These are phyloP conservation scores for Daubentonia madagascariensis DNA, from an alignment of 2,113 vertebrate genomes.

Conservation along the genomic window DNA sequence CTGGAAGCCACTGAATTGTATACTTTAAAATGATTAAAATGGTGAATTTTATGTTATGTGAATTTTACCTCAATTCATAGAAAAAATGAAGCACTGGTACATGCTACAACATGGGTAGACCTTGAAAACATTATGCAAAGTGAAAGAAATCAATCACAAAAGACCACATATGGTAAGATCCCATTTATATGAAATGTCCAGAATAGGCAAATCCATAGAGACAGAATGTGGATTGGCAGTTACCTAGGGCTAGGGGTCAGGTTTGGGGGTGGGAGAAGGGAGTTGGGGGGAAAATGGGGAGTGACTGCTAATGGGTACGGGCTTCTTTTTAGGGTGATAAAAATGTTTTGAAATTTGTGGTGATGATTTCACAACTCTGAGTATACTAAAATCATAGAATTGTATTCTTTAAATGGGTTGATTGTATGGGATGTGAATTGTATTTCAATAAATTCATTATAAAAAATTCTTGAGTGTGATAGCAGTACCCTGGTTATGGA, in stretches of 20 bases:
- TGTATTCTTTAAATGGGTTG: neutral
- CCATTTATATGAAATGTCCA: neutral
- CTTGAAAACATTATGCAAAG: neutral
- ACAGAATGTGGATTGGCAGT: neutral
- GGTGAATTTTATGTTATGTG: neutral
- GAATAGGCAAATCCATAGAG: neutral
- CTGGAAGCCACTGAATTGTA: neutral
- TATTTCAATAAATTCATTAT: neutral
- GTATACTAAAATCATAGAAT: neutral
- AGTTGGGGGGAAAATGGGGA: neutral
- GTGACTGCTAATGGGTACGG: neutral
- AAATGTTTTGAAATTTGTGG: neutral
- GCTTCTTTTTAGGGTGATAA: neutral
- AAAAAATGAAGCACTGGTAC: neutral
- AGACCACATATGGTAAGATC: neutral
- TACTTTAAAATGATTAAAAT: neutral
- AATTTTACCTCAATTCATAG: neutral
- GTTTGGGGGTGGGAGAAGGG: neutral
- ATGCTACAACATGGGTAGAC: neutral
- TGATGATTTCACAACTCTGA: neutral
- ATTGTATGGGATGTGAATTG: neutral
- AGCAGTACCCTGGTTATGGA: fast-evolving
- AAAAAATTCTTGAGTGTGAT: neutral
- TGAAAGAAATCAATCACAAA: neutral
- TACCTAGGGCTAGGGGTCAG: neutral